Conservation (phyloP, 1,140 invertebrate species). For the Dermatophagoides farinae region DNA sequence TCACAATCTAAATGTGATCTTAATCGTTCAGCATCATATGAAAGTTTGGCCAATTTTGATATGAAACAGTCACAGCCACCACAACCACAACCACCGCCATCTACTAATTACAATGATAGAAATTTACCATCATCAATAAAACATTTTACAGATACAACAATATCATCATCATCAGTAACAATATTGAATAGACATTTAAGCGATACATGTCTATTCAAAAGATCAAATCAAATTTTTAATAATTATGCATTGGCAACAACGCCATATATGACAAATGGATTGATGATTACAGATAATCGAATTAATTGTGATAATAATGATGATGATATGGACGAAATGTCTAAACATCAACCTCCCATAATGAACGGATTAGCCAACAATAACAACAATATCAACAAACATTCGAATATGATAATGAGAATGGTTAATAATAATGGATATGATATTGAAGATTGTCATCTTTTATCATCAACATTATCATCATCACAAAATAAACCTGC, state of each 20-base stretch:
- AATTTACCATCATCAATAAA: background rate
- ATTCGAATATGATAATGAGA: too few relatives aligned
- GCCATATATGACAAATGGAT: too few relatives aligned
- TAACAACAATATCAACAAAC: too few relatives aligned
- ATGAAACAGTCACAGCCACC: background rate
- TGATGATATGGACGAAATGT: background rate
- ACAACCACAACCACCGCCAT: background rate
- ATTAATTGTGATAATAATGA: too few relatives aligned
- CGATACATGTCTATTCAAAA: background rate
- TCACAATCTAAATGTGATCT: slow-evolving; percentile 7
- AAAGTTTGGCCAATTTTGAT: background rate
- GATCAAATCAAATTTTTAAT: background rate
- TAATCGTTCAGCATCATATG: slow-evolving; percentile 1
- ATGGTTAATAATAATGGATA: too few relatives aligned
- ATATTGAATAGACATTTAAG: background rate
- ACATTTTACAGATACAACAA: background rate
- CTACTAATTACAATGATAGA: background rate
- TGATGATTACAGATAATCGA: background rate
- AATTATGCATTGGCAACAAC: background rate
- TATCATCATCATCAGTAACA: background rate
- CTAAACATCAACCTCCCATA: background rate
- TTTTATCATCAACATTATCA: background rate
- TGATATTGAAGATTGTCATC: background rate
- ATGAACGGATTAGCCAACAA: background rate
- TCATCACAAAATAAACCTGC: background rate